Base-by-base conservation (phyloP, 2,113 vertebrate genomes). In the Pao palembangensis region DNA sequence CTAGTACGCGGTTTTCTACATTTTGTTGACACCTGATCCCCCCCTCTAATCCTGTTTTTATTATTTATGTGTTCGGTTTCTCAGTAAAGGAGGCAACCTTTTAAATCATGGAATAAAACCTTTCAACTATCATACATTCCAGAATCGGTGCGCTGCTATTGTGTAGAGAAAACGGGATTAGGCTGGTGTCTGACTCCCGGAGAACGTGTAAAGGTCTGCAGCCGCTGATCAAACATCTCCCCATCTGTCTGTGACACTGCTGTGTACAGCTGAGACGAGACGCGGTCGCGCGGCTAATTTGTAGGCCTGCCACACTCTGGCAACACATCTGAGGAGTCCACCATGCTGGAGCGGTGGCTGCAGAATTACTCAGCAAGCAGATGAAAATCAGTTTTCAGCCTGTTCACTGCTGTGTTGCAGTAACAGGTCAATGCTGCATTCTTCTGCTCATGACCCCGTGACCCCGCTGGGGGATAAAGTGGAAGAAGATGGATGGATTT, bases 201-300 rank as follows among this genome's bases (percentile, higher is more conserved):
- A 53, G 49, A 75, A 73, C 20, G 19, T 55, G 58, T 57, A 58
- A 81, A 76, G 71, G 67, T 79, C 77, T 75, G 66, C 21, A 7
- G 58, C 67, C 61, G n/a, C 66, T 76, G 66, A 75, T 83, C 76
- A 79, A 77, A 80, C 58, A 80, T 58, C 66, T 53, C 67, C 65
- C 71, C 47, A 68, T 73, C 55, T 81, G 84, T 58, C 60, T 71
- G 73, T 48, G 67, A 60, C 62, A 46, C 63, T 63, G 62, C 62
- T 64, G 42, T 66, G 75, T 48, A 23, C 69, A 51, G 56, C 57
- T 46, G 56, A 43, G 55, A 52, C 51, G 61, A 38, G 34, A 12
- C 34, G 8, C 11, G 10, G 34, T 38, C 34, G 64, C 73, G 48
- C 0, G 15, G 56, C 64, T 88, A 71, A 82, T 84, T 82, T 76